Percentiles rank a stretch among this genome's conserved stretches.
These are phyloP conservation scores for Drosophila bunnanda DNA, from an alignment of 2,888 invertebrate genomes.

Conservation along the genomic window DNA sequence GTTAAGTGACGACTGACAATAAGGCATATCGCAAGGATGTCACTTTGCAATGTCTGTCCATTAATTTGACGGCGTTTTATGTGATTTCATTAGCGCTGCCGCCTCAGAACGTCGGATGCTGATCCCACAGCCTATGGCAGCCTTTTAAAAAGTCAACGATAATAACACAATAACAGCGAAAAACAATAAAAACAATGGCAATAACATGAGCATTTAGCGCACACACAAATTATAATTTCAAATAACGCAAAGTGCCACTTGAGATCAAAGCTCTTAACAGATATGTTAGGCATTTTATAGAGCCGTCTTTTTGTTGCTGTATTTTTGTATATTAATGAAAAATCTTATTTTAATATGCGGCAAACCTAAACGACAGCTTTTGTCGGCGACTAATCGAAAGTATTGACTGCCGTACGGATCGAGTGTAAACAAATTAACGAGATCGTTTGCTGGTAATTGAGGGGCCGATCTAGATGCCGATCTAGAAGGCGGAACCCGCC, in stretches of 20 bases:
- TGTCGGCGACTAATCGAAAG: constrained; percentile 68
- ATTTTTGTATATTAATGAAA: constrained; percentile 51
- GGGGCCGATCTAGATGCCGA: constrained; percentile 64
- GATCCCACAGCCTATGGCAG: constrained; percentile 19
- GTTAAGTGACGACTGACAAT: constrained; percentile 43
- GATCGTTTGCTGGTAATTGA: constrained; percentile 73
- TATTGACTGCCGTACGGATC: constrained; percentile 41
- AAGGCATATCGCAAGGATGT: constrained; percentile 75
- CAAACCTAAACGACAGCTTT: constrained; percentile 60
- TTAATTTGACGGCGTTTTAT: constrained; percentile 57
- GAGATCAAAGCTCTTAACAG: constrained; percentile 65
- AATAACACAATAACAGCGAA: constrained; percentile 24
- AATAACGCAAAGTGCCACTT: constrained; percentile 75
- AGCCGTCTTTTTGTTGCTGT: constrained; percentile 42
- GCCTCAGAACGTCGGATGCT: constrained; percentile 40
- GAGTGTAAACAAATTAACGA: constrained; percentile 79
- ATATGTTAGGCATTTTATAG: constrained; percentile 72
- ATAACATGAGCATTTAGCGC: constrained; percentile 71
- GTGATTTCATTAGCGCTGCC: constrained; percentile 69
- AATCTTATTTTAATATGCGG: constrained; percentile 64
- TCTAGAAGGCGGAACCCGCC: constrained; percentile 65
- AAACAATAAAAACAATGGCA: constrained; percentile 42
- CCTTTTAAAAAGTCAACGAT: constrained; percentile 36
- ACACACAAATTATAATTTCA: constrained; percentile 78
- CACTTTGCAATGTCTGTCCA: constrained; percentile 63